These are phyloP conservation scores for Whitmania pigra DNA, from an alignment of 1,140 invertebrate species.

Conservation along the genomic window DNA sequence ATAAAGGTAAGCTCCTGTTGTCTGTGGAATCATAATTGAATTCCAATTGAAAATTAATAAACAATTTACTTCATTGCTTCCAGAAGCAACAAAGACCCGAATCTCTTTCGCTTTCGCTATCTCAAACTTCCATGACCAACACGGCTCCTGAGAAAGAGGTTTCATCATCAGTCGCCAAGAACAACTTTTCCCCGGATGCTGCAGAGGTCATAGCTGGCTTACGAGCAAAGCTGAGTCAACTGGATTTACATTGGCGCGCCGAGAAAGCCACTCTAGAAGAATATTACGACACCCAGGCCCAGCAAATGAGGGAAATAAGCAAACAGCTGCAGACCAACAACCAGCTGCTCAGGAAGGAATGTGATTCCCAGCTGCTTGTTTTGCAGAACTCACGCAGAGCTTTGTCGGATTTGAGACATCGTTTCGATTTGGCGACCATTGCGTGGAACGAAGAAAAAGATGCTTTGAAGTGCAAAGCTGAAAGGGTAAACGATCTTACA, in stretches of 20 bases:
- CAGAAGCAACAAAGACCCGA: too few species aligned
- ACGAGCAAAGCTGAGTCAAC: neutral
- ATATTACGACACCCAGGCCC: constrained; percentile 4
- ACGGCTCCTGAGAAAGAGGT: neutral
- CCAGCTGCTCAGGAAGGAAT: constrained; percentile 18
- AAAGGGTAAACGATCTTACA: neutral
- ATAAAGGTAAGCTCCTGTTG: too few species aligned
- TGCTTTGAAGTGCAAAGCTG: constrained; percentile 14
- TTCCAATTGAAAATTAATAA: too few species aligned
- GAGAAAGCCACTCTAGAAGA: constrained; percentile 17
- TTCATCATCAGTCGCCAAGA: neutral
- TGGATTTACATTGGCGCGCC: constrained; percentile 12
- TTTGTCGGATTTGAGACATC: constrained; percentile 20
- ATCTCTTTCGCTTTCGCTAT: too few species aligned
- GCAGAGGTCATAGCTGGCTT: neutral
- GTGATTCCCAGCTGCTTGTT: constrained; percentile 20
- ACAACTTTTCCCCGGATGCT: neutral
- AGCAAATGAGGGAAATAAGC: constrained; percentile 11
- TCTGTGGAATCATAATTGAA: too few species aligned
- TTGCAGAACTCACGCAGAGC: constrained; percentile 22
- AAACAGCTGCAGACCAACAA: constrained; percentile 2
- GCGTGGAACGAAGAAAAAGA: constrained; percentile 23
- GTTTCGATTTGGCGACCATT: constrained; percentile 16
- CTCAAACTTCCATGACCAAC: too few species aligned
- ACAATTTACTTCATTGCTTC: too few species aligned